phyloP scores from a whole-genome alignment of 2,888 invertebrate genomes.

The Poecilus cupreus region DNA sequence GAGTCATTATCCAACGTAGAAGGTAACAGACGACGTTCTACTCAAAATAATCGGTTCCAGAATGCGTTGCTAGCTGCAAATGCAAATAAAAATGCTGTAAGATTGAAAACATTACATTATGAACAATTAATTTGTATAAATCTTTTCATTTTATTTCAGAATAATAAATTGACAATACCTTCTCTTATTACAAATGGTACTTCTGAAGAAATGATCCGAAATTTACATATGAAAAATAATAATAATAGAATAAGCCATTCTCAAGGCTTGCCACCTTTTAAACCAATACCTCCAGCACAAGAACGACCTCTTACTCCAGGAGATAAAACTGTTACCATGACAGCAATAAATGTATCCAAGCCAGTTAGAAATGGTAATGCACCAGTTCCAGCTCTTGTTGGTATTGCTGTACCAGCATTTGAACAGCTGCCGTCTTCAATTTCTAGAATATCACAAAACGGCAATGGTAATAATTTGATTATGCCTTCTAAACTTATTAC shows the following conservation, averaged over 20 bases:
- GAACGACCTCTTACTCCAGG: constrained; percentile 68
- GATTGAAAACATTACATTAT: background rate
- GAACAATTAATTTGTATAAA: background rate
- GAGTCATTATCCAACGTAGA: constrained; percentile 88
- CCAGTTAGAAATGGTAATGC: constrained; percentile 69
- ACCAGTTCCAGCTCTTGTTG: constrained; percentile 66
- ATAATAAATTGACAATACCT: constrained; percentile 27
- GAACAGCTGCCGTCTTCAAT: constrained; percentile 76
- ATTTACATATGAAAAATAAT: background rate
- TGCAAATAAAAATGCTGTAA: constrained; percentile 55
- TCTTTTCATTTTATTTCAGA: constrained; percentile 21
- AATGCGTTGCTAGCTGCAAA: constrained; percentile 71
- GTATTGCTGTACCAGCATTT: constrained; percentile 74
- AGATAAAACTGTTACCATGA: constrained; percentile 20
- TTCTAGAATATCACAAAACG: constrained; percentile 73
- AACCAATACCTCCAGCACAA: constrained; percentile 82
- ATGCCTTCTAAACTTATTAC: background rate
- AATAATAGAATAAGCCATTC: background rate
- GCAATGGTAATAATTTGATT: background rate
- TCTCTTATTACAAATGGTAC: constrained; percentile 68
- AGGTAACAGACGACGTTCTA: constrained; percentile 80
- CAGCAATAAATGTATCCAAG: constrained; percentile 70
- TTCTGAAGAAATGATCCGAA: constrained; percentile 68
- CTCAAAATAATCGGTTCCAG: constrained; percentile 76
- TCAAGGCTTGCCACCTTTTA: constrained; percentile 81